Percentiles rank a stretch among this genome's conserved stretches.
These are phyloP conservation scores for Trichosurus vulpecula DNA, from an alignment of 2,797 vertebrate species.

Conservation along the genomic window DNA sequence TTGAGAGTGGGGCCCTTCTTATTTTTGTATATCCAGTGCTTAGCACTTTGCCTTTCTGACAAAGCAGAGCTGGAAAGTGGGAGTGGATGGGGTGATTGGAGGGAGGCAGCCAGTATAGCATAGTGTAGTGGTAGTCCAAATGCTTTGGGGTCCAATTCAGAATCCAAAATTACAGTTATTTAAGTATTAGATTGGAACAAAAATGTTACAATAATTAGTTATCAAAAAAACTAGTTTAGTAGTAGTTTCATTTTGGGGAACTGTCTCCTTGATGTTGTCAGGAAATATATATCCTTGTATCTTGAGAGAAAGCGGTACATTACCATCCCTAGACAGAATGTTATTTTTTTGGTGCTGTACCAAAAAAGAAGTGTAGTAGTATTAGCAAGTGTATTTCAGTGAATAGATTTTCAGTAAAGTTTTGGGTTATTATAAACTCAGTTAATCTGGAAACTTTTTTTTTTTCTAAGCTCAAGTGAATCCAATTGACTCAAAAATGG, in stretches of 20 bases:
- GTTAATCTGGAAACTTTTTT: neutral
- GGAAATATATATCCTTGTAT: neutral
- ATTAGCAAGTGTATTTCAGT: neutral
- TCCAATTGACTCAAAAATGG: conserved; percentile 8
- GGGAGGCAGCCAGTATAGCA: neutral
- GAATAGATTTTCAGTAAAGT: neutral
- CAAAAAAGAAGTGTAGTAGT: neutral
- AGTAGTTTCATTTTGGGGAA: neutral
- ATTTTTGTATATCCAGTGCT: neutral
- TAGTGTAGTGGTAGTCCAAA: neutral
- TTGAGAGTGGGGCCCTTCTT: neutral
- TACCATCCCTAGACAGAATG: neutral
- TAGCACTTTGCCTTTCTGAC: neutral
- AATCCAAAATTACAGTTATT: neutral
- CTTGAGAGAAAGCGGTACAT: conserved; percentile 37
- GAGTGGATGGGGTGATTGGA: neutral
- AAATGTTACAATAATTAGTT: neutral
- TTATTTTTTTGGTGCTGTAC: neutral
- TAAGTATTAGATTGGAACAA: neutral
- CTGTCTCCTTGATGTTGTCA: neutral
- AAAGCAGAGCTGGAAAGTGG: neutral
- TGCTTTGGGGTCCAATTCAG: neutral
- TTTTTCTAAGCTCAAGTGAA: neutral
- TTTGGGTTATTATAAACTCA: neutral
- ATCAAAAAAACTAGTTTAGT: neutral